Evolutionary conservation across 2,888 invertebrate species (phyloP), one percentile per base, ranked within the genome.

Genomic region (Hyposoter dolosus): DNA sequence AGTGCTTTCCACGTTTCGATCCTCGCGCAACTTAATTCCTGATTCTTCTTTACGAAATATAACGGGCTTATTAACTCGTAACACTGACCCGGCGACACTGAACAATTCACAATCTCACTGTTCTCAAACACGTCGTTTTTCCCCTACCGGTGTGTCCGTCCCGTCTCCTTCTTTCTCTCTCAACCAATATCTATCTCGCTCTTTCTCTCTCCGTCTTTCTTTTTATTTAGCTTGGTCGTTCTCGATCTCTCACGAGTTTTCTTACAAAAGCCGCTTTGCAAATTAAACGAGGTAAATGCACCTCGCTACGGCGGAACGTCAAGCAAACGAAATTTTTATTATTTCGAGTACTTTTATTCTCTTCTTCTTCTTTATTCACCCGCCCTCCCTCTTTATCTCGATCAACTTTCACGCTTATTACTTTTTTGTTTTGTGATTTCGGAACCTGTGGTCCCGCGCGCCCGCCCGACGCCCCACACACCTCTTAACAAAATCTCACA

Each of bases 371-470:
- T 47, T 45, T 69, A 69, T 69, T 35, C 12, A 72, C 35, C 35
- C 50, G 53, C 72, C 50, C 19, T 19, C 47, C n/a, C n/a, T 35
- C 50, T 50, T 72, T 53, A 9, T 23, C 28, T 32, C 50, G 19
- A 50, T 50, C 35, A 50, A 35, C 50, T 72, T 47, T 72, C 50
- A 53, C 50, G 72, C n/a, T 35, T 40, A 7, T 40, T 40, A 40
- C 10, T 63, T 84, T 56, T 53, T 66, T 68, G 84, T 68, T 53
- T 66, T 53, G 68, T 53, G 50, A 65, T 65, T 87, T 88, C 88
- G 90, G 91, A 90, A 89, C 89, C 91, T 90, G 89, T 90, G 89
- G 89, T 90, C 89, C 90, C 90, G 88, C 90, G 90, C 88, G 89
- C 89, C 91, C 91, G 89, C 91, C 90, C 91, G 90, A 91, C 89